Conservation (phyloP, 2,888 invertebrate genomes). For the Chouioia cunea region DNA sequence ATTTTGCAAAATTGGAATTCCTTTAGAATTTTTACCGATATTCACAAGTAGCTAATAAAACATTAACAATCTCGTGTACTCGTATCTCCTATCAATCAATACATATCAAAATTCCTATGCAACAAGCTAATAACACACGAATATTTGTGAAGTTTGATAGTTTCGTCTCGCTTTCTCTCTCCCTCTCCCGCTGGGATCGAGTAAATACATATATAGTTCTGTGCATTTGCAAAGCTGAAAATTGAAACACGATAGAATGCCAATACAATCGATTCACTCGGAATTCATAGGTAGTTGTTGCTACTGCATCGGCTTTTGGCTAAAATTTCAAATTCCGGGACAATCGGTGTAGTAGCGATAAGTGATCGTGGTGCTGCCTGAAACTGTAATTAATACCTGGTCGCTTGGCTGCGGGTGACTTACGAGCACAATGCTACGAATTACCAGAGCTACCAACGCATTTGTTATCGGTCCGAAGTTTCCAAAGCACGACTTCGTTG, state of each 20-base stretch:
- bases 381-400: conserved; percentile 68
- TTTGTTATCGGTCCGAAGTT: conserved; percentile 63
- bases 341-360: conserved; percentile 58
- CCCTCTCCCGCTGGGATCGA: neutral
- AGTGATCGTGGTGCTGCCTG: conserved; percentile 64
- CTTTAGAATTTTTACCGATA: no score
- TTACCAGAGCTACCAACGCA: conserved; percentile 58
- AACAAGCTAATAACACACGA: neutral
- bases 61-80: conserved; percentile 1
- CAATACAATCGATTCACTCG: conserved; percentile 36
- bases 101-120: neutral
- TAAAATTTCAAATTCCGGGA: conserved; percentile 40
- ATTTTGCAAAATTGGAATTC: no score
- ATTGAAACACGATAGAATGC: conserved; percentile 30
- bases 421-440: conserved; percentile 64
- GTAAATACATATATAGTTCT: no score
- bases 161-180: conserved; percentile 25
- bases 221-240: conserved; percentile 16
- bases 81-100: no score
- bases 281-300: conserved; percentile 3
- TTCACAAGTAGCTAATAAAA: no score
- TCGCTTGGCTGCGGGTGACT: conserved; percentile 67
- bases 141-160: conserved; percentile 25
- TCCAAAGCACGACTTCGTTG: conserved; percentile 22
- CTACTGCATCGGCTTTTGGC: neutral